Conservation (phyloP, 2,888 invertebrate species). For the Acleris laterana region DNA sequence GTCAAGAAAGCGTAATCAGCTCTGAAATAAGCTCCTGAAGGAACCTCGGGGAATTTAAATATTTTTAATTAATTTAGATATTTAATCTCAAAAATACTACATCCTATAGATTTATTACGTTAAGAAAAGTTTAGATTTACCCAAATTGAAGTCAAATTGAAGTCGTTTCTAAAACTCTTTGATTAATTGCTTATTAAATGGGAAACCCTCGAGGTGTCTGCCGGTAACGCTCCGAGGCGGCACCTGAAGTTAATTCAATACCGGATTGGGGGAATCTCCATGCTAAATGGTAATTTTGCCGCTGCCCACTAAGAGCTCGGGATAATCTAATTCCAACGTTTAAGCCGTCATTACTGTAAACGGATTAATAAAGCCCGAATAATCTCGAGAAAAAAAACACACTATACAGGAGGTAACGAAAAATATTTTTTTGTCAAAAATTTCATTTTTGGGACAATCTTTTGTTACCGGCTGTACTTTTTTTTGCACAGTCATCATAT, state of each 20-base stretch:
- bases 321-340: slow-evolving; percentile 11
- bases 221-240: slow-evolving; percentile 35
- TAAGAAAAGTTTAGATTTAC: neutral
- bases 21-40: too few relatives aligned
- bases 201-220: slow-evolving; percentile 19
- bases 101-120: neutral
- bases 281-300: slow-evolving; percentile 61
- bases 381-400: neutral
- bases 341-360: slow-evolving; percentile 1
- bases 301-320: slow-evolving; percentile 51
- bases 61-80: too few relatives aligned
- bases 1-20: too few relatives aligned
- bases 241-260: slow-evolving; percentile 48
- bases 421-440: too few relatives aligned
- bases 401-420: too few relatives aligned
- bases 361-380: neutral
- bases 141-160: neutral
- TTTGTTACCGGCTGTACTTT: too few relatives aligned
- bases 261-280: slow-evolving; percentile 51
- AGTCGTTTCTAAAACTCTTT: slow-evolving; percentile 14
- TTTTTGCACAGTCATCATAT: too few relatives aligned
- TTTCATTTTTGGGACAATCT: too few relatives aligned
- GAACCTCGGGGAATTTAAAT: too few relatives aligned
- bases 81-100: too few relatives aligned
- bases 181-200: slow-evolving; percentile 29